Evolutionary conservation across 30 jellyfish, hydroid and myxozoan genomes (phyloP).

Genomic region (Rhopilema esculentum): DNA sequence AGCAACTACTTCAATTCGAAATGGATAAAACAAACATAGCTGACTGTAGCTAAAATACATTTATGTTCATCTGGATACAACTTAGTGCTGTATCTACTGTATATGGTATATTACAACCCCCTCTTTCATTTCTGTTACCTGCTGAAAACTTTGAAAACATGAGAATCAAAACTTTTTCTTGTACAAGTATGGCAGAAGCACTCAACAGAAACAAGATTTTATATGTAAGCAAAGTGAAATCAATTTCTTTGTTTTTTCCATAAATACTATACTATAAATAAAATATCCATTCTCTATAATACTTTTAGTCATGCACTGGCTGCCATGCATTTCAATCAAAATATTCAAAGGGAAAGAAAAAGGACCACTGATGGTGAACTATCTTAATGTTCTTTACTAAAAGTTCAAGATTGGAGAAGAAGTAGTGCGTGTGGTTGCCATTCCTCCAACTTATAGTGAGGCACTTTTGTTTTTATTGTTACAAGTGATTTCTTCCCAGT

Average conservation of each 20-base stretch:
- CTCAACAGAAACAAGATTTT: not conserved
- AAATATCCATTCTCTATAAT: not conserved
- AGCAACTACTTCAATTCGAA: not conserved
- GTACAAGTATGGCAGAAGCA: not conserved
- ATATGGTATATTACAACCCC: not conserved
- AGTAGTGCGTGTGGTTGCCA: slow-evolving; percentile 23
- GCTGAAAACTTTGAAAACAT: not conserved
- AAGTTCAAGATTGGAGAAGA: slow-evolving; percentile 54
- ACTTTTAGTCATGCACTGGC: slow-evolving; percentile 37
- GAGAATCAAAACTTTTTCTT: not conserved
- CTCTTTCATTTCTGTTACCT: slow-evolving; percentile 6
- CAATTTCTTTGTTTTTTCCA: not conserved
- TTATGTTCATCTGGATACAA: not conserved
- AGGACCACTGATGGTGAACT: slow-evolving; percentile 15
- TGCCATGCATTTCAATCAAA: slow-evolving; percentile 36
- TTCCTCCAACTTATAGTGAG: not conserved
- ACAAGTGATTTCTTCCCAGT: not conserved
- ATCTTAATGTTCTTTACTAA: slow-evolving; percentile 35
- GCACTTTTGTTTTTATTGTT: not conserved
- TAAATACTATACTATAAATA: not conserved
- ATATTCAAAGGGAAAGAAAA: slow-evolving; percentile 20
- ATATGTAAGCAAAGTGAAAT: not conserved
- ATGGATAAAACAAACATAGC: not conserved
- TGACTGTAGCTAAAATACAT: not conserved
- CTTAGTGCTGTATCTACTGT: not conserved